phyloP scores from a whole-genome alignment of 2,797 vertebrate genomes.

The Parambassis ranga region DNA sequence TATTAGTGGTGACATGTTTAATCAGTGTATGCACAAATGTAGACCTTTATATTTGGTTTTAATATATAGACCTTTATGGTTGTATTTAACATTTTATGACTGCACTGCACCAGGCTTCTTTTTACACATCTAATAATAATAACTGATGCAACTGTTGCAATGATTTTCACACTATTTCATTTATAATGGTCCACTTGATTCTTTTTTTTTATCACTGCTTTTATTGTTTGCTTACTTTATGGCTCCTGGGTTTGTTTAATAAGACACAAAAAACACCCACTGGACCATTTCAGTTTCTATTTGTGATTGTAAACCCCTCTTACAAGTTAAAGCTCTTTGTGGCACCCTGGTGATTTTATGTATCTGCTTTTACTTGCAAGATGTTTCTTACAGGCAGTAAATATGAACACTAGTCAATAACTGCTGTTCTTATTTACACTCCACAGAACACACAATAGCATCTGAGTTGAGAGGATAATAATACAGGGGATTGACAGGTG shows the following conservation, averaged over 20 bases:
- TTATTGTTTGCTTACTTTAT: slow-evolving; percentile 22
- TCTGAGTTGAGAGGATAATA: slow-evolving; percentile 1
- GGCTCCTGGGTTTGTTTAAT: slow-evolving; percentile 7
- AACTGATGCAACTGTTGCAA: slow-evolving; percentile 29
- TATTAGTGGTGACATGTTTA: no score
- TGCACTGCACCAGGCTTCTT: no score
- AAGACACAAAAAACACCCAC: slow-evolving; percentile 9
- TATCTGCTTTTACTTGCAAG: not conserved
- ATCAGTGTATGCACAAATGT: no score
- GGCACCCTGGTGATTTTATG: not conserved
- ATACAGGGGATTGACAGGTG: slow-evolving; percentile 5
- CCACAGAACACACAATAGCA: not conserved
- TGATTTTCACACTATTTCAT: slow-evolving; percentile 25
- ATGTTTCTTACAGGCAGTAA: not conserved
- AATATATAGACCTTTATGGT: not conserved
- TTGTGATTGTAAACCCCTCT: slow-evolving; percentile 1
- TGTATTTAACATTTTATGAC: not conserved
- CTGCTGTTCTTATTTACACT: slow-evolving; percentile 6
- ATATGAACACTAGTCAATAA: no score
- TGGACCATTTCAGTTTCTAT: slow-evolving; percentile 11
- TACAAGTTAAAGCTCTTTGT: slow-evolving; percentile 8
- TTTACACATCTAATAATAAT: slow-evolving; percentile 10
- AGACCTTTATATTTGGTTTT: no score
- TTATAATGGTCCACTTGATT: not conserved
- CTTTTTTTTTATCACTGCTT: slow-evolving; percentile 20